A percentile compares a stretch with the other conserved stretches of the same genome.
These are phyloP conservation scores for Musca vetustissima DNA, from an alignment of 1,140 invertebrate genomes.

Conservation along the genomic window DNA sequence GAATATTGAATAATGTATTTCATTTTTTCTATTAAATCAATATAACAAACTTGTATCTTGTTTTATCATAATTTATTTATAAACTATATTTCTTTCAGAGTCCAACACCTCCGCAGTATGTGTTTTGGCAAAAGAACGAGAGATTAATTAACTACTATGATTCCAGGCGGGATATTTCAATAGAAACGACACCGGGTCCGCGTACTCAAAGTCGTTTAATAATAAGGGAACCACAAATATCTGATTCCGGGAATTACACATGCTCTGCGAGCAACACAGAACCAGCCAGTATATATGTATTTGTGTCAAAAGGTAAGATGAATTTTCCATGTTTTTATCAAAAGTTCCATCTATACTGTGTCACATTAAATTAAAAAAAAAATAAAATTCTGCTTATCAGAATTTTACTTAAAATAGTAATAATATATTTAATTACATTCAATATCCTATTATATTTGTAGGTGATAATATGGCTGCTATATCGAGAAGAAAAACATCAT, in stretches of 20 bases:
- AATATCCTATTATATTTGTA: conserved; percentile 33
- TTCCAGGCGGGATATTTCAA: conserved; percentile 77
- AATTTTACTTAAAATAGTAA: neutral
- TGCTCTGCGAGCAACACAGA: conserved; percentile 88
- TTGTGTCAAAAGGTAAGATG: conserved; percentile 81
- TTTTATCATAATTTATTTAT: no score
- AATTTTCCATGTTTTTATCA: no score
- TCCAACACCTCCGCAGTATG: conserved; percentile 84
- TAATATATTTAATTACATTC: no score
- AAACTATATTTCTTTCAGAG: conserved; percentile 68
- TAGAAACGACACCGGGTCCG: conserved; percentile 81
- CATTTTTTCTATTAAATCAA: no score
- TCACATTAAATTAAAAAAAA: conserved; percentile 20
- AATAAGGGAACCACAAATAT: conserved; percentile 78
- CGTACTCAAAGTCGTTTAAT: conserved; percentile 80
- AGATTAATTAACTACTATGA: conserved; percentile 92
- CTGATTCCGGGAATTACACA: conserved; percentile 88
- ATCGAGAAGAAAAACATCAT: conserved; percentile 54
- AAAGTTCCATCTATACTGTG: no score
- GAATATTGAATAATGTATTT: no score
- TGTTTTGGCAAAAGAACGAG: conserved; percentile 91
- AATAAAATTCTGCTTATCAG: neutral
- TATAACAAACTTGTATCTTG: no score
- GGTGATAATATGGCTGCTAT: conserved; percentile 57
- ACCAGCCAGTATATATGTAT: conserved; percentile 83